Percentiles rank a stretch among this genome's conserved stretches.
Evolutionary conservation across 2,113 vertebrate species (phyloP).

Genomic region (Columbina picui): DNA sequence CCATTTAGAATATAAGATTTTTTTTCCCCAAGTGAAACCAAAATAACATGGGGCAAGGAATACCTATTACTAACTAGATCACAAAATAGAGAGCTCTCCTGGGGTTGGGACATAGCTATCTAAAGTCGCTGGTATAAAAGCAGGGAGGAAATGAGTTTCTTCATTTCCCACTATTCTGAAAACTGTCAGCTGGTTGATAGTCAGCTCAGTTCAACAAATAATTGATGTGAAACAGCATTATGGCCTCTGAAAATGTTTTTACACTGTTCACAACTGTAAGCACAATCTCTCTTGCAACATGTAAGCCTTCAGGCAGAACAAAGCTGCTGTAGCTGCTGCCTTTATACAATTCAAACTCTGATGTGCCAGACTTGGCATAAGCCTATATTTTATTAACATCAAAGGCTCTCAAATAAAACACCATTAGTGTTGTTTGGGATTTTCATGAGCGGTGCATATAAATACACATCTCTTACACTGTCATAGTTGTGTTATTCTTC

Average conservation of each 20-base stretch:
- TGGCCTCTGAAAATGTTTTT: slow-evolving; percentile 51
- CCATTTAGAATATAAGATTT: not conserved
- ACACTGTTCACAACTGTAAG: slow-evolving; percentile 29
- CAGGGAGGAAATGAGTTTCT: not conserved
- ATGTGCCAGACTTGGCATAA: slow-evolving; percentile 55
- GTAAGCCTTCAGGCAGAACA: slow-evolving; percentile 63
- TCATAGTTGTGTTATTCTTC: not conserved
- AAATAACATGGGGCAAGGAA: not conserved
- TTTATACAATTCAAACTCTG: slow-evolving; percentile 41
- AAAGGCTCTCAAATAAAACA: slow-evolving; percentile 64
- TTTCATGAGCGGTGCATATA: slow-evolving; percentile 44
- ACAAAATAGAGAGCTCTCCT: not conserved
- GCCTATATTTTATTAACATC: slow-evolving; percentile 56
- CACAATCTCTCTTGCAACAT: slow-evolving; percentile 29
- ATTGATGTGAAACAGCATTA: slow-evolving; percentile 21
- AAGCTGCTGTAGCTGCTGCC: slow-evolving; percentile 47
- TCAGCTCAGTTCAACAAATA: slow-evolving; percentile 11
- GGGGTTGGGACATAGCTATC: not conserved
- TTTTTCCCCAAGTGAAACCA: not conserved
- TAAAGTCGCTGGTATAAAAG: not conserved
- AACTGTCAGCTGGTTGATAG: not conserved
- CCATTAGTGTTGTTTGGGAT: slow-evolving; percentile 42
- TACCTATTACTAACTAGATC: not conserved
- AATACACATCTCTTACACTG: slow-evolving; percentile 48
- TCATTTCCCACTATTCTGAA: slow-evolving; percentile 21